Evolutionary conservation across 1,140 invertebrate species (phyloP).

Genomic region (Leucophenga varia): DNA sequence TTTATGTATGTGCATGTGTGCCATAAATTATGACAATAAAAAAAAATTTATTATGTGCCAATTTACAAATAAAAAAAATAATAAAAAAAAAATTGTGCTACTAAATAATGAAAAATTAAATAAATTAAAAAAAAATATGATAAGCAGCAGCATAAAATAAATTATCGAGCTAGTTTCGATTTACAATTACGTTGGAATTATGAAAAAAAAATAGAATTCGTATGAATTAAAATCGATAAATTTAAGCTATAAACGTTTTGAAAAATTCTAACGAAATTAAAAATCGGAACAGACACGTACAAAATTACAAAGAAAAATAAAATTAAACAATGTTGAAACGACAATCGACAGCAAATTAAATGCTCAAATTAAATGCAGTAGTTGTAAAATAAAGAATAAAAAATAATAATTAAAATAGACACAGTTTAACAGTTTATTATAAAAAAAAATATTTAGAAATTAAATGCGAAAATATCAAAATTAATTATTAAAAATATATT

Average conservation of each 20-base stretch:
- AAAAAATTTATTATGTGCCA: conserved; percentile 38
- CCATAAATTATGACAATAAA: neutral
- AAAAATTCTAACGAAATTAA: conserved; percentile 3
- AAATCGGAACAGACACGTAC: neutral
- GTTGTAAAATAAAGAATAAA: conserved; percentile 18
- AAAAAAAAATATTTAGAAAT: no score
- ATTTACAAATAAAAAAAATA: conserved; percentile 33
- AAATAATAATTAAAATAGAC: conserved; percentile 23
- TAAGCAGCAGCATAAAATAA: conserved; percentile 16
- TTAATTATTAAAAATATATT: conserved; percentile 18
- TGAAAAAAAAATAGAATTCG: no score
- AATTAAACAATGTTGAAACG: conserved; percentile 27
- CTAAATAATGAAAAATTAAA: neutral
- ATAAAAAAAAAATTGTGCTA: conserved; percentile 1
- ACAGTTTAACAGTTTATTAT: conserved; percentile 31
- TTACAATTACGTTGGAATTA: no score
- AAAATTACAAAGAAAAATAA: neutral
- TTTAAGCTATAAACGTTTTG: no score
- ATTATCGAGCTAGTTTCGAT: no score
- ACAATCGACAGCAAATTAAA: conserved; percentile 44
- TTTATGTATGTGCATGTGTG: neutral
- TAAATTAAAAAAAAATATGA: no score
- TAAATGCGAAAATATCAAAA: conserved; percentile 35
- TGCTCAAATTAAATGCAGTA: conserved; percentile 28
- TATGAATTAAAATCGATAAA: conserved; percentile 22